Conservation (phyloP, 2,888 invertebrate species). For the Callosobruchus maculatus region DNA sequence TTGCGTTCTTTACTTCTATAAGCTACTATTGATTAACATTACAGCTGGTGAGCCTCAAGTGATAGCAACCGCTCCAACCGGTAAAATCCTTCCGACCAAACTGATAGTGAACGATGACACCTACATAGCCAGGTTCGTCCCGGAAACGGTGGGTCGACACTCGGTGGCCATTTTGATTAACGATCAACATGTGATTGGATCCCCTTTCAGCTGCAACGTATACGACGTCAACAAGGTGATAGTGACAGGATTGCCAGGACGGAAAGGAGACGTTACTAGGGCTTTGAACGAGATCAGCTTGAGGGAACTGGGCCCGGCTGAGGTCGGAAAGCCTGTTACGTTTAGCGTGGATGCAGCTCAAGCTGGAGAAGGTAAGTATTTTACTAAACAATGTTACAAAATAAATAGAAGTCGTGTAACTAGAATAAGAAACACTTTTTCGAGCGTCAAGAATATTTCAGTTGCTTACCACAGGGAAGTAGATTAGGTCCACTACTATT, state of each 20-base stretch:
- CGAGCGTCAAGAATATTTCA: too few species aligned
- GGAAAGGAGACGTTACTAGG: slow-evolving; percentile 37
- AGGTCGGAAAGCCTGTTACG: slow-evolving; percentile 82
- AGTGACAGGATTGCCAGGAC: slow-evolving; percentile 59
- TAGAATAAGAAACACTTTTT: too few species aligned
- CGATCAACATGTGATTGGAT: slow-evolving; percentile 82
- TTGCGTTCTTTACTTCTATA: too few species aligned
- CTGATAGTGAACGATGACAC: slow-evolving; percentile 64
- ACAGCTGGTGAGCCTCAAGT: slow-evolving; percentile 65
- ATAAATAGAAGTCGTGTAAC: too few species aligned
- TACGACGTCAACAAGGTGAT: slow-evolving; percentile 85
- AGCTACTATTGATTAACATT: slow-evolving; percentile 1
- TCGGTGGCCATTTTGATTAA: slow-evolving; percentile 78
- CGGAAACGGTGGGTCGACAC: slow-evolving; percentile 84
- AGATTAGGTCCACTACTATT: too few species aligned
- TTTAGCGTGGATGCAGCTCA: slow-evolving; percentile 93
- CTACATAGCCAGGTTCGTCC: slow-evolving; percentile 77
- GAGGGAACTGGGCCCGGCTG: slow-evolving; percentile 51
- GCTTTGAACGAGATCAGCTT: slow-evolving; percentile 42
- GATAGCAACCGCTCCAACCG: slow-evolving; percentile 79
- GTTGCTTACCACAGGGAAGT: too few species aligned
- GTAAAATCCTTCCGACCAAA: slow-evolving; percentile 71
- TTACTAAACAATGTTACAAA: too few species aligned
- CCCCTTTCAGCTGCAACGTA: slow-evolving; percentile 91
- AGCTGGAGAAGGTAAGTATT: slow-evolving; percentile 71